These are phyloP conservation scores for Chelonus insularis DNA, from an alignment of 1,140 invertebrate species.

Conservation along the genomic window DNA sequence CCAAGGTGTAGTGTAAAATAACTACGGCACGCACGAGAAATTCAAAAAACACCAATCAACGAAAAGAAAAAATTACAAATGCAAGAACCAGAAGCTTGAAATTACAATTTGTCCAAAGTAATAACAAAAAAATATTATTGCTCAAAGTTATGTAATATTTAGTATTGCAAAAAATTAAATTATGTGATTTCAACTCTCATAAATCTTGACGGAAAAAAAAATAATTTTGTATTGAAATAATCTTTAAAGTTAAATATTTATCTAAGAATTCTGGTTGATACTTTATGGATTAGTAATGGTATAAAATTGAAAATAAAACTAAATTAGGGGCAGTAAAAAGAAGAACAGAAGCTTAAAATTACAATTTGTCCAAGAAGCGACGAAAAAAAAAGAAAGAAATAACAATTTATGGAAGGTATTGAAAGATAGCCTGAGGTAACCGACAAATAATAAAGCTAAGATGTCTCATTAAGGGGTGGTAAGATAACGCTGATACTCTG, in stretches of 20 bases:
- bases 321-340: slow-evolving; percentile 7
- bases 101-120: background rate
- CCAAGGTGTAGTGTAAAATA: background rate
- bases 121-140: background rate
- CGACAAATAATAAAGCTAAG: slow-evolving; percentile 41
- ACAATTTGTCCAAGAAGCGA: background rate
- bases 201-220: too few species aligned
- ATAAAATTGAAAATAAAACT: too few species aligned
- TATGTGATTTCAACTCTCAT: too few species aligned
- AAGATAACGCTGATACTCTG: slow-evolving; percentile 26
- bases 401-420: slow-evolving; percentile 3
- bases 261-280: too few species aligned
- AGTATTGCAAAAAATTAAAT: too few species aligned
- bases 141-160: too few species aligned
- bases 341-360: slow-evolving; percentile 5
- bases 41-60: too few species aligned
- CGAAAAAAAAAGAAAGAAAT: slow-evolving; percentile 1
- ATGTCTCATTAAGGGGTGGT: slow-evolving; percentile 41
- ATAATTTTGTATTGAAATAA: too few species aligned
- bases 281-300: too few species aligned
- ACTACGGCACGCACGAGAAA: slow-evolving; percentile 32
- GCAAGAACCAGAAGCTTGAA: background rate
- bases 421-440: slow-evolving; percentile 23
- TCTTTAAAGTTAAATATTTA: too few species aligned
- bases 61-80: background rate